Conservation (phyloP, 2,888 invertebrate species). For the Epinotia bilunana region DNA sequence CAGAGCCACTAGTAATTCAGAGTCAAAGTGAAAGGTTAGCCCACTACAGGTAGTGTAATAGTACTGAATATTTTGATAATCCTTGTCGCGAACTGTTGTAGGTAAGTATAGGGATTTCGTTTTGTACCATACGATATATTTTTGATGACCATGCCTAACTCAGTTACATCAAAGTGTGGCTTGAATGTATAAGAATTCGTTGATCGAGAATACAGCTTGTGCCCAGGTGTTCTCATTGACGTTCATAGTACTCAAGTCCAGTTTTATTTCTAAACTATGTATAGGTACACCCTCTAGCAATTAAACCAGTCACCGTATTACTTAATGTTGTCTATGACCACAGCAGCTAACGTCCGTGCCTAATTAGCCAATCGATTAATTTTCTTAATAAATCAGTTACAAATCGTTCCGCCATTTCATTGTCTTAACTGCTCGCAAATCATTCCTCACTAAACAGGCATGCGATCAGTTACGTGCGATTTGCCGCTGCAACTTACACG, state of each 20-base stretch:
- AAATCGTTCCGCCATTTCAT: slow-evolving; percentile 29
- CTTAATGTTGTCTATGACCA: slow-evolving; percentile 14
- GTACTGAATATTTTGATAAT: no score
- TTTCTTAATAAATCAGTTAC: slow-evolving; percentile 34
- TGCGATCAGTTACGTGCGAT: slow-evolving; percentile 26
- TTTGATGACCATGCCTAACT: no score
- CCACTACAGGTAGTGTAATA: no score
- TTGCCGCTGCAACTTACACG: not conserved
- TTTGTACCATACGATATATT: no score
- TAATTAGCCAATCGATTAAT: slow-evolving; percentile 39
- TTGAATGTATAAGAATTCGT: no score
- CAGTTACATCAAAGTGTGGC: no score
- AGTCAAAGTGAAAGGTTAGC: no score
- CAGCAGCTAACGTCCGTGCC: slow-evolving; percentile 27
- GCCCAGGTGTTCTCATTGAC: no score
- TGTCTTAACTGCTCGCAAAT: slow-evolving; percentile 42
- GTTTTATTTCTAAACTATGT: slow-evolving; percentile 2
- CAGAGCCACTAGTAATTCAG: no score
- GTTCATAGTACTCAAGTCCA: not conserved
- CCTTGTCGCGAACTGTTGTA: no score
- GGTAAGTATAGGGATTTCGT: no score
- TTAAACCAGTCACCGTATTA: slow-evolving; percentile 2
- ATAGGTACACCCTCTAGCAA: not conserved
- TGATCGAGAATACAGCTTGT: no score
- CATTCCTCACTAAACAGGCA: slow-evolving; percentile 32